Conservation (phyloP, 2,113 vertebrate species). For the Drymodes brunneopygia region DNA sequence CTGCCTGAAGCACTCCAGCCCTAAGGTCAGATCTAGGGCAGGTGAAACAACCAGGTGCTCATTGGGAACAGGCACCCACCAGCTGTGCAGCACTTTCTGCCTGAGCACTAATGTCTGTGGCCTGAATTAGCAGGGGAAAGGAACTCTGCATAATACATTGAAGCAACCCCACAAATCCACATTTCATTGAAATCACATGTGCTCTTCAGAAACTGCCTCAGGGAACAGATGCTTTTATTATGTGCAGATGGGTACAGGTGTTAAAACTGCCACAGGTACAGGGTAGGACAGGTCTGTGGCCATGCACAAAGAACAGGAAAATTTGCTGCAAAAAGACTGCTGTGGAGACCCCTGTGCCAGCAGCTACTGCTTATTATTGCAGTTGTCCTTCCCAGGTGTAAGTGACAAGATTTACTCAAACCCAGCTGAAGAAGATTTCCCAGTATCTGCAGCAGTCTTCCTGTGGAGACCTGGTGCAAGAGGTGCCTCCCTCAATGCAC, state of each 20-base stretch:
- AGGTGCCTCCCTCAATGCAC: not conserved
- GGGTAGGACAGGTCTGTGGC: not conserved
- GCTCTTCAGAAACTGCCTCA: not conserved
- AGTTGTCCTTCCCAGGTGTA: not conserved
- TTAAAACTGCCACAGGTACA: not conserved
- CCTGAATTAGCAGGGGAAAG: not conserved
- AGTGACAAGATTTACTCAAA: not conserved
- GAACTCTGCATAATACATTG: not conserved
- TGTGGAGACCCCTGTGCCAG: not conserved
- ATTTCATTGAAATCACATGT: not conserved
- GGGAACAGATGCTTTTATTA: not conserved
- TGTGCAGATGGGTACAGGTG: not conserved
- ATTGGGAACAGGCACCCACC: rapidly evolving
- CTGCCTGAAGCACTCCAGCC: not conserved
- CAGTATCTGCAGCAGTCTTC: not conserved
- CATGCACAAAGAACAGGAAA: not conserved
- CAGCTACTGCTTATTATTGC: not conserved
- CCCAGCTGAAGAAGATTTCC: not conserved
- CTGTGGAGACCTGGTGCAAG: not conserved
- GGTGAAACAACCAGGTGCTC: not conserved
- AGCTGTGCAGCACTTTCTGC: not conserved
- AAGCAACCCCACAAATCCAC: not conserved
- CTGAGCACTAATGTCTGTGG: not conserved
- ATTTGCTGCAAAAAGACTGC: not conserved
- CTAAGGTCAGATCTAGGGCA: not conserved